phyloP scores from a whole-genome alignment of 2,113 vertebrate genomes.

The Eulemur rufifrons region DNA sequence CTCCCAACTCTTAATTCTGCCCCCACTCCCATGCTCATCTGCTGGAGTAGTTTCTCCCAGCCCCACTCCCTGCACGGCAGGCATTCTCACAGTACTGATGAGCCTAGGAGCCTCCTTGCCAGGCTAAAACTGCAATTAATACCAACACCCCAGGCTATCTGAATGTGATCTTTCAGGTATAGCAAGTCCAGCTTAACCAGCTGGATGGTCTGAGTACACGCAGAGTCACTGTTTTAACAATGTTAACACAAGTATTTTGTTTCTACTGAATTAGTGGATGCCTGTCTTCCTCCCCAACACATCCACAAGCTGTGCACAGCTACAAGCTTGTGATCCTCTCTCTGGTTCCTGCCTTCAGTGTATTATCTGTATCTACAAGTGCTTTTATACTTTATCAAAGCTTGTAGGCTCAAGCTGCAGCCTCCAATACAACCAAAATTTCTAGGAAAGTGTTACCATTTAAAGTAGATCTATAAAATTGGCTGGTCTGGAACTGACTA shows the following conservation, averaged over 20 bases:
- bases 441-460: background rate
- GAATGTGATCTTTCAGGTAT: background rate
- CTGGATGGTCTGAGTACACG: no score
- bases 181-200: background rate
- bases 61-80: no score
- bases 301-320: background rate
- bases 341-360: background rate
- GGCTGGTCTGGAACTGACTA: background rate
- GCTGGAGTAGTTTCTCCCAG: background rate
- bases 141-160: background rate
- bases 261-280: background rate
- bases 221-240: background rate
- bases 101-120: background rate
- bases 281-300: background rate
- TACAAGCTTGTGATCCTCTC: rapidly evolving
- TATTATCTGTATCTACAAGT: background rate
- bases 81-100: background rate
- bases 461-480: background rate
- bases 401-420: background rate
- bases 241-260: background rate
- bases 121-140: rapidly evolving
- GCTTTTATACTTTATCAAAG: background rate
- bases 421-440: background rate
- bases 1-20: background rate
- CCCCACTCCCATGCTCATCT: background rate